phyloP scores from a whole-genome alignment of 2,797 vertebrate genomes.

The Channa striata region DNA sequence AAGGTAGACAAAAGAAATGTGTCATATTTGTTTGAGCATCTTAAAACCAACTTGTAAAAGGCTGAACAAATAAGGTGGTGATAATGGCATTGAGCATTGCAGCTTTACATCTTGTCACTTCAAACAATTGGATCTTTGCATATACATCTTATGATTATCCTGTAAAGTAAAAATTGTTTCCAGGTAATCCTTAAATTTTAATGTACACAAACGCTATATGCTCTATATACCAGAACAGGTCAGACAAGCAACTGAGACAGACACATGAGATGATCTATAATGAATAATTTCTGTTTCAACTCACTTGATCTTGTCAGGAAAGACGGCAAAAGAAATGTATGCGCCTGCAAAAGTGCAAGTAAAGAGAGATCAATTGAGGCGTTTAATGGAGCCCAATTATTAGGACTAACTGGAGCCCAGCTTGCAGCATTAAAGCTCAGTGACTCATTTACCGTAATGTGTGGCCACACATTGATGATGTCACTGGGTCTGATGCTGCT shows the following conservation, averaged over 20 bases:
- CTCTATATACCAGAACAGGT: conserved; percentile 1
- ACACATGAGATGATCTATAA: conserved; percentile 1
- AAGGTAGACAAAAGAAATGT: no score
- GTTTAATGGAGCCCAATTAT: background rate
- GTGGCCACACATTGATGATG: conserved; percentile 7
- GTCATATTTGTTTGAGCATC: no score
- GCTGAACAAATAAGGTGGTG: no score
- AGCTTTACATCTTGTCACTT: no score
- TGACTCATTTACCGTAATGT: background rate
- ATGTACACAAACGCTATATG: background rate
- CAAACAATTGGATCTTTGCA: background rate
- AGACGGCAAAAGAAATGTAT: background rate
- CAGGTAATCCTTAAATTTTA: background rate
- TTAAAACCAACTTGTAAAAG: no score
- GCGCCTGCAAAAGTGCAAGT: background rate
- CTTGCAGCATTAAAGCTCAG: background rate
- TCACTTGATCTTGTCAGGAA: no score
- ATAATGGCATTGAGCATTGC: no score
- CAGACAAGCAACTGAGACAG: background rate
- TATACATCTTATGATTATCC: no score
- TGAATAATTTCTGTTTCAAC: background rate
- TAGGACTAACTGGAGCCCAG: background rate
- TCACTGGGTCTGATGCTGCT: conserved; percentile 11
- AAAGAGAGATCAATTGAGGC: no score
- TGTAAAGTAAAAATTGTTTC: background rate